A percentile compares a stretch with the other conserved stretches of the same genome.
Conservation (phyloP, 2,113 vertebrate genomes). For the Corvus moneduloides region DNA sequence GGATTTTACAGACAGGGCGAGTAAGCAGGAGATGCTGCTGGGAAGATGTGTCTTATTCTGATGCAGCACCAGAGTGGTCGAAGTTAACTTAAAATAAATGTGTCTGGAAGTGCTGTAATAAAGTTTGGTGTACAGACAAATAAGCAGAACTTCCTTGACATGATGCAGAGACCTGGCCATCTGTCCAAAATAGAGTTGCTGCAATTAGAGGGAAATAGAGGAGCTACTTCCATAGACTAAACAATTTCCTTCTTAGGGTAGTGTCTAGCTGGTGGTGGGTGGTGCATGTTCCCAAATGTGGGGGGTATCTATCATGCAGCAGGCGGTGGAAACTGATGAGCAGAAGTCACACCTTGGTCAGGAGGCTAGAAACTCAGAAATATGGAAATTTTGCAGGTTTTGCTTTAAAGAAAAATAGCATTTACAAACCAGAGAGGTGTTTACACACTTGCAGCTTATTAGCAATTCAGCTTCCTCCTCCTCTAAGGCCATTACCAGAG, state of each 20-base stretch:
- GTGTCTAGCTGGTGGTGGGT: background rate
- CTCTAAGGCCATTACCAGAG: background rate
- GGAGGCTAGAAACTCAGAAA: background rate
- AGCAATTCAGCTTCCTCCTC: background rate
- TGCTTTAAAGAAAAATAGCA: background rate
- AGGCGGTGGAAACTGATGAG: background rate
- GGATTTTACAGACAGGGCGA: background rate
- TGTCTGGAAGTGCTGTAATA: slow-evolving; percentile 10
- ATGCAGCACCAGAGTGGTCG: background rate
- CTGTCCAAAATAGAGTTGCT: background rate
- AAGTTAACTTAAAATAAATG: slow-evolving; percentile 21
- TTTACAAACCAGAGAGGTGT: background rate
- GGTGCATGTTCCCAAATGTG: background rate
- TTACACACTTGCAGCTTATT: background rate
- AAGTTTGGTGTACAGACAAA: background rate
- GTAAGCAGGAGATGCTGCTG: background rate
- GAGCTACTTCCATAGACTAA: background rate
- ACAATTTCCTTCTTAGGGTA: background rate
- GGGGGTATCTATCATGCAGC: background rate
- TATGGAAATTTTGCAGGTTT: background rate
- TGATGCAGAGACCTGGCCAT: background rate
- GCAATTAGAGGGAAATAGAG: background rate
- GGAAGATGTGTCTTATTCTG: background rate
- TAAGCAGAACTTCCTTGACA: background rate
- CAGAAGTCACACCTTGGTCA: background rate